Base-by-base conservation (phyloP, 1,140 invertebrate genomes). In the Macrotrachela quadricornifera region DNA sequence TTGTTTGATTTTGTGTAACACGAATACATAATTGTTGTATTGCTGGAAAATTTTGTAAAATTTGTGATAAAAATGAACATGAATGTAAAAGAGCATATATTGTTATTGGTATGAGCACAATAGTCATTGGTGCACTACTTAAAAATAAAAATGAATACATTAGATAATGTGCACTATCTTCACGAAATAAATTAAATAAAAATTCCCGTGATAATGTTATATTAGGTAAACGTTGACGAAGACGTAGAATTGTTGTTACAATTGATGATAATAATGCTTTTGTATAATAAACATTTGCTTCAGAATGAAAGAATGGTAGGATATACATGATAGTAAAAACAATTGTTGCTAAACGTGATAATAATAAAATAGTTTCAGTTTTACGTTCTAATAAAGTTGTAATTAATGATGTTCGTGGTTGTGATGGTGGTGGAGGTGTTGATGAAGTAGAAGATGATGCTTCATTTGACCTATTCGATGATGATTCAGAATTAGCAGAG, bases 151-250 rank as follows among this genome's bases (percentile, higher is more conserved):
- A 67, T 12, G 85, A 85, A 69, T 83, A 97, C 66, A 94, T 78
- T 50, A 96, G 73, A 66, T 97, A 95, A 67, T 97, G 91, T 59
- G 83, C 87, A 53, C 85, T 90, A 72, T 96, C 91, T 70, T 96
- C 91, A 42, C 79, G 61, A 57, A 92, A 73, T 52, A 96, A 66
- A 10, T 74, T 67, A 12, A 75, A 72, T 37, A 92, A 68, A 66
- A 88, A 94, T 64, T 85, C 79, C 55, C 80, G 71, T 50, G 75
- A 81, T 36, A 92, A 72, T 49, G 79, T n/a, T n/a, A n/a, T n/a
- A n/a, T n/a, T n/a, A n/a, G n/a, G n/a, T n/a, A n/a, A n/a, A n/a
- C n/a, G n/a, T n/a, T n/a, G n/a, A n/a, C n/a, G n/a, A n/a, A n/a
- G 73, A 50, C 90, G 74, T 39, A 96, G 71, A 6, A 88, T 85